These are phyloP conservation scores for Loxodonta africana DNA, from an alignment of 2,113 vertebrate genomes.

Conservation along the genomic window DNA sequence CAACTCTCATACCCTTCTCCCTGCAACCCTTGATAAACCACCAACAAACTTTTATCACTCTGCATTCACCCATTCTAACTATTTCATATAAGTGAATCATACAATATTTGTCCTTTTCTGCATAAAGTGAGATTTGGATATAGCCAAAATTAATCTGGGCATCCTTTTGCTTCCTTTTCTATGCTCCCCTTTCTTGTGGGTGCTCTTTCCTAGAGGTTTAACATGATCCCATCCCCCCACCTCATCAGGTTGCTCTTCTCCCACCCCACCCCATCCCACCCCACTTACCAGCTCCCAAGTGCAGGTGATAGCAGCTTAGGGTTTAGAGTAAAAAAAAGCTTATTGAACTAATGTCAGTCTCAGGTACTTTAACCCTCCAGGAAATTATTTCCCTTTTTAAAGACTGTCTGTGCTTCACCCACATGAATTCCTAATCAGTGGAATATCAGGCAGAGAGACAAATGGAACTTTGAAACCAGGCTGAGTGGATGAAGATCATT, in stretches of 20 bases:
- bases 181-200: neutral
- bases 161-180: neutral
- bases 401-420: neutral
- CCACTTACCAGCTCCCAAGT: neutral
- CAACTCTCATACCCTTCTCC: neutral
- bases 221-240: no score
- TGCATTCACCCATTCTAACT: neutral
- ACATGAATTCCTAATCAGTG: neutral
- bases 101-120: no score
- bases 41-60: neutral
- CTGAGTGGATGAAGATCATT: neutral
- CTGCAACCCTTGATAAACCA: neutral
- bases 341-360: neutral
- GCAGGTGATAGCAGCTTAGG: accelerated
- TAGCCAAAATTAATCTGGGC: neutral
- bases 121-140: neutral
- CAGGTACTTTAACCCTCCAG: neutral
- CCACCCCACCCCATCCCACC: neutral
- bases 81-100: neutral
- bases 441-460: neutral
- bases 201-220: no score
- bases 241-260: neutral
- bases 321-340: neutral
- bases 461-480: neutral
- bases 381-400: neutral